Conservation (phyloP, 2,797 vertebrate genomes). For the Numenius phaeopus region DNA sequence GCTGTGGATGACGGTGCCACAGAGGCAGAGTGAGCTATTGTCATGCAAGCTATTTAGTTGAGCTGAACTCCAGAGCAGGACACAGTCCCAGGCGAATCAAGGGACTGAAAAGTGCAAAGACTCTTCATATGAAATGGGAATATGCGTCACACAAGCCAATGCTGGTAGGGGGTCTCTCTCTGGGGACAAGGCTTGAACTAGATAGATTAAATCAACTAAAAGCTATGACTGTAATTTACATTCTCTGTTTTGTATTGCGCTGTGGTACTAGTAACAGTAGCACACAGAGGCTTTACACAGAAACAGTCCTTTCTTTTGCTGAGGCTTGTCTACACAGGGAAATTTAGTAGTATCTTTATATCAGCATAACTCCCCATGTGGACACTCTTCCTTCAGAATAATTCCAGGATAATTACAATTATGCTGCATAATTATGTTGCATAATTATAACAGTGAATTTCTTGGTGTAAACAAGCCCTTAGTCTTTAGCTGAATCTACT, state of each 20-base stretch:
- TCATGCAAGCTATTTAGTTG: not conserved
- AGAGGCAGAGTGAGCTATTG: not conserved
- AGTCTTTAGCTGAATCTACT: conserved; percentile 9
- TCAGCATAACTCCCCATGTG: conserved; percentile 11
- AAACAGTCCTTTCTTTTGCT: conserved; percentile 16
- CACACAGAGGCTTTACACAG: not conserved
- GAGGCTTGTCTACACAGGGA: conserved; percentile 1
- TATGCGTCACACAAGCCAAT: not conserved
- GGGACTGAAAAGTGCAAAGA: not conserved
- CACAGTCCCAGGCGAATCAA: not conserved
- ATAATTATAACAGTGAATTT: conserved; percentile 44
- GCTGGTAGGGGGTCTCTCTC: conserved; percentile 30
- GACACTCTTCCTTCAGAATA: conserved; percentile 45
- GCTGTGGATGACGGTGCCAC: not conserved
- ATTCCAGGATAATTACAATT: conserved; percentile 57
- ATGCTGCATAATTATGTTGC: conserved; percentile 28
- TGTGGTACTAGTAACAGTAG: not conserved
- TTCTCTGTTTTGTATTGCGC: conserved; percentile 34
- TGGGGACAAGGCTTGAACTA: conserved; percentile 11
- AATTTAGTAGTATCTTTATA: conserved; percentile 36
- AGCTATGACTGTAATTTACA: conserved; percentile 45
- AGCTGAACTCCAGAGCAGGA: not conserved
- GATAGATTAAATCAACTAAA: conserved; percentile 56
- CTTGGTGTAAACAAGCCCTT: conserved; percentile 25
- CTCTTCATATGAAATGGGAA: conserved; percentile 41